A percentile compares a stretch with the other conserved stretches of the same genome.
These are phyloP conservation scores for Seira ritae DNA, from an alignment of 2,888 invertebrate genomes.

Conservation along the genomic window DNA sequence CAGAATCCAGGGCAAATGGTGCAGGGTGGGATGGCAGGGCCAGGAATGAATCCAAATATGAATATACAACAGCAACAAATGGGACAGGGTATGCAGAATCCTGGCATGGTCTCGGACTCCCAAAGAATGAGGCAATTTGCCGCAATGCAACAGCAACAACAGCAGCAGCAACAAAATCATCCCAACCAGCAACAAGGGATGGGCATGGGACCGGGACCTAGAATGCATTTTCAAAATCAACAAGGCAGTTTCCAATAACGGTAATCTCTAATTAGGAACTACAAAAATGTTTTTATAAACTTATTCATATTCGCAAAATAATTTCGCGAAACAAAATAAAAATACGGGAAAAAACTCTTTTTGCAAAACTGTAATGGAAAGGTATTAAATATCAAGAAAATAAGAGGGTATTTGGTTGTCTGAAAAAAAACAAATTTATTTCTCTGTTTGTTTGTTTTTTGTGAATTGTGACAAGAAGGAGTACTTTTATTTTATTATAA, in stretches of 20 bases:
- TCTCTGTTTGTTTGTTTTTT: not conserved
- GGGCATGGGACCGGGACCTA: conserved; percentile 59
- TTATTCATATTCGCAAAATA: not conserved
- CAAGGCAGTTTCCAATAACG: conserved; percentile 67
- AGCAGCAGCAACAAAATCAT: conserved; percentile 77
- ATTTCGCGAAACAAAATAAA: too few relatives aligned
- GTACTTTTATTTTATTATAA: conserved; percentile 2
- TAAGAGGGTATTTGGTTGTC: not conserved
- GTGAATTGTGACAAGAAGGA: too few relatives aligned
- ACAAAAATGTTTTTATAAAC: not conserved
- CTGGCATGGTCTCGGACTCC: conserved; percentile 67
- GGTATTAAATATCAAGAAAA: not conserved
- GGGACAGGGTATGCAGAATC: conserved; percentile 68
- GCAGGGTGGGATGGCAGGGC: conserved; percentile 25
- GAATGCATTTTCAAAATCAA: conserved; percentile 72
- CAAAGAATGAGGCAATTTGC: conserved; percentile 71
- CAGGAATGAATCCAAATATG: conserved; percentile 28
- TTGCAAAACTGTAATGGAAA: too few relatives aligned
- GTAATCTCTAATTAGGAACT: conserved; percentile 58
- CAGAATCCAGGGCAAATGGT: conserved; percentile 56
- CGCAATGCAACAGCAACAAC: conserved; percentile 71
- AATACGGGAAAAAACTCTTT: not conserved
- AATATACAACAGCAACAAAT: conserved; percentile 65
- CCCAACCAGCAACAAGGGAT: conserved; percentile 79
- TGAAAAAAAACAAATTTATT: not conserved